phyloP scores from a whole-genome alignment of 1,140 invertebrate species.

The Brachionus paranguensis region DNA sequence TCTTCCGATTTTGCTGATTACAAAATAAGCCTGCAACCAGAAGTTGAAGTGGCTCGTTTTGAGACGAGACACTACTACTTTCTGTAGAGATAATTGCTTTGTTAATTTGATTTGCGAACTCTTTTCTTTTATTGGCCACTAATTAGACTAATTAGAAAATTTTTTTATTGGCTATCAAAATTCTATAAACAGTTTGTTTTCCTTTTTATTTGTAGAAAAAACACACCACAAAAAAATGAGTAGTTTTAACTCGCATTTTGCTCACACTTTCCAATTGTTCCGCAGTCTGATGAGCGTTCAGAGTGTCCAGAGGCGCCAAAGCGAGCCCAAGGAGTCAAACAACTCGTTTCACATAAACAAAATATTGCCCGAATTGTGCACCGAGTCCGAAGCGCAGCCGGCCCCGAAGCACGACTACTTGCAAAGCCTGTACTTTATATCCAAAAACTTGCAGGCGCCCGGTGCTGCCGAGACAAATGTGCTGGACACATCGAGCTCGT shows the following conservation, averaged over 20 bases:
- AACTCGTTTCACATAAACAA: conserved; percentile 30
- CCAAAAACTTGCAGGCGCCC: background rate
- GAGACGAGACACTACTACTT: background rate
- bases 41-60: background rate
- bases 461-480: background rate
- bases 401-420: background rate
- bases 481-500: background rate
- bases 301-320: background rate
- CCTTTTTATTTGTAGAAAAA: background rate
- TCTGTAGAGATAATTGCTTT: conserved; percentile 13
- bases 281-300: background rate
- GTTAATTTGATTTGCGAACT: background rate
- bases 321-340: background rate
- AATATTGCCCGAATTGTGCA: background rate
- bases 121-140: background rate
- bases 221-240: background rate
- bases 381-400: background rate
- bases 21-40: conserved; percentile 1
- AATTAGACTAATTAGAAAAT: background rate
- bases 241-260: background rate
- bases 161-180: background rate
- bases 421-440: background rate
- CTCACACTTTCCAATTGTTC: background rate
- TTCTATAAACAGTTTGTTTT: background rate
- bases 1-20: background rate